Conservation (phyloP, 2,797 vertebrate species). For the Podarcis siculus region DNA sequence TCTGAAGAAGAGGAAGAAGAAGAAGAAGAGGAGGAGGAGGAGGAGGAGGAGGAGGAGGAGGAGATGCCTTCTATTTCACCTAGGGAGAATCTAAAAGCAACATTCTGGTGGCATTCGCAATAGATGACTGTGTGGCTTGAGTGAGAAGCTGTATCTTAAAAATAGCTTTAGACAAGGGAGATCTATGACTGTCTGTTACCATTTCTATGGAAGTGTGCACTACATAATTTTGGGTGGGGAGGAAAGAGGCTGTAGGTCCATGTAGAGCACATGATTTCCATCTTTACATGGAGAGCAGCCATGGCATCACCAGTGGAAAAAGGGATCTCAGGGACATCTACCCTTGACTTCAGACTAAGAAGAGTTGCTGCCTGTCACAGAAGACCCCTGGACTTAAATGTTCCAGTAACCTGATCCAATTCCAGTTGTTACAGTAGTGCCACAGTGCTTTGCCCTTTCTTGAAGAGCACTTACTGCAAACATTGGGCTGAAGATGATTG, state of each 20-base stretch:
- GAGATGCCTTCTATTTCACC: neutral
- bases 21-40: too few relatives aligned
- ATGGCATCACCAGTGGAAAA: neutral
- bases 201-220: neutral
- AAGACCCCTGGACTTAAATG: neutral
- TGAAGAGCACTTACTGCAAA: neutral
- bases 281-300: neutral
- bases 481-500: neutral
- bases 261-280: neutral
- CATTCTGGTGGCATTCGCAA: neutral
- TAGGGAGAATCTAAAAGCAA: neutral
- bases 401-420: neutral
- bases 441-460: neutral
- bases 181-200: neutral
- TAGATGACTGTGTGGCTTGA: neutral
- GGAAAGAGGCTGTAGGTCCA: too few relatives aligned
- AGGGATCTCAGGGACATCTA: neutral
- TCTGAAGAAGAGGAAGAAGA: neutral
- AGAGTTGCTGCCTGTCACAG: neutral
- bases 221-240: neutral
- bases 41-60: neutral
- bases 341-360: too few relatives aligned
- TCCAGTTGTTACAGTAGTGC: too few relatives aligned
- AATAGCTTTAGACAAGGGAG: neutral
- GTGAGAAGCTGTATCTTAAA: neutral